Conservation (phyloP, 1,140 invertebrate genomes). For the Trichogramma pretiosum region DNA sequence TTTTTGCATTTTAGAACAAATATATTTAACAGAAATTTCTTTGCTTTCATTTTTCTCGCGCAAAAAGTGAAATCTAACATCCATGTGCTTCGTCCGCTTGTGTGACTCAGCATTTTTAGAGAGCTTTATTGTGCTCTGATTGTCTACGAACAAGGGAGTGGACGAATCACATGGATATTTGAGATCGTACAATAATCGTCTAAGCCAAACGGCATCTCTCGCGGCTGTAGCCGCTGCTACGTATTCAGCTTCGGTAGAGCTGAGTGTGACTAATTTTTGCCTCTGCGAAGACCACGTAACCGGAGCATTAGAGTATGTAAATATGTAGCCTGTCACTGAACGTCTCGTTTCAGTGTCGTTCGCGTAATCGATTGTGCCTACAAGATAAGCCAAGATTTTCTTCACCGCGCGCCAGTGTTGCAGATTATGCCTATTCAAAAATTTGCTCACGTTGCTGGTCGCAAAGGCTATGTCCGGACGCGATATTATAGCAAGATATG, state of each 20-base stretch:
- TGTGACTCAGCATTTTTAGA: conserved; percentile 33
- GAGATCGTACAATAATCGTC: conserved; percentile 22
- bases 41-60: conserved; percentile 22
- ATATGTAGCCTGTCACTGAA: conserved; percentile 34
- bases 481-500: conserved; percentile 28
- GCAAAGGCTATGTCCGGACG: conserved; percentile 34
- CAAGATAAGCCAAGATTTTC: conserved; percentile 11
- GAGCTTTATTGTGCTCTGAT: conserved; percentile 36
- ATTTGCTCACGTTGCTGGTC: conserved; percentile 23
- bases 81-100: conserved; percentile 31
- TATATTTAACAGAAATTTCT: conserved; percentile 7
- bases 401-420: conserved; percentile 23
- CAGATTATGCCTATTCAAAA: conserved; percentile 15
- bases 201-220: conserved; percentile 36
- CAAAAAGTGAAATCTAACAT: conserved; percentile 31
- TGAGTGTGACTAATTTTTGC: conserved; percentile 40
- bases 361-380: conserved; percentile 31
- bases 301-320: conserved; percentile 27
- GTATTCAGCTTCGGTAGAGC: conserved; percentile 45
- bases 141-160: conserved; percentile 26
- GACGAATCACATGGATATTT: conserved; percentile 13
- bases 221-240: conserved; percentile 34
- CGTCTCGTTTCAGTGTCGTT: conserved; percentile 28
- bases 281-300: conserved; percentile 39
- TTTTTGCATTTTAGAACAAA: conserved; percentile 3